Base-by-base conservation (phyloP, 2,797 vertebrate species). In the Mastacembelus armatus region DNA sequence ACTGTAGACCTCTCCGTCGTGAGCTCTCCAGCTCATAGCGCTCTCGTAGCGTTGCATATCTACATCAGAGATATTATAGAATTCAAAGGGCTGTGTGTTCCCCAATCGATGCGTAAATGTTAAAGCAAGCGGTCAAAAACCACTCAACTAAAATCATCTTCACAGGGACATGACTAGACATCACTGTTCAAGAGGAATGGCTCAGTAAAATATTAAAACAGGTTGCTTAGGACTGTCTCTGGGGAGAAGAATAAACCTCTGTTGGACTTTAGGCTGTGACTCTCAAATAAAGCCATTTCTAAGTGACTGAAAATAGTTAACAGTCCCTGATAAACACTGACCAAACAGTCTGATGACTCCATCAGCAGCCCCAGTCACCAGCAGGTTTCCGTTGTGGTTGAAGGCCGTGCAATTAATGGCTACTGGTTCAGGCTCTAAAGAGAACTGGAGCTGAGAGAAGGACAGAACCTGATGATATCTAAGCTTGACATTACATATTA, bases 21-120 rank as follows among this genome's bases (percentile, higher is more conserved):
- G 98, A 42, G 97, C 96, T 71, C 90, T 93, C 98, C 98, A 99
- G 89, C 97, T 99, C 95, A 99, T 95, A 0, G 95, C 96, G 0
- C 97, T 98, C 86, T 97, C 95, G 0, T 97, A 97, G 19, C 94
- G 95, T 90, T 99, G 97, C 98, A 99, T 99, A 71, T 98, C 98
- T 99, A 16, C 54, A 68, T 2, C 24, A 72, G 9, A 33, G 1
- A 19, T 3, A 60, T 1, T 2, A 21, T 14, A 39, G 1, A 10
- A 18, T 24, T 48, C 32, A 49, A 29, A 36, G 33, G 2, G 33
- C 10, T 22, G 10, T 18, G 5, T 12, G 7, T 10, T 38, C 2
- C 54, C 3, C 30, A n/a, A n/a, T 8, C 22, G 5, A 29, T 22
- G 11, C 26, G 7, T 0, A 36, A 16, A 44, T 32, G 15, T 24